Base-by-base conservation (phyloP, 35 echinoderm and acorn worm species). In the Patiria miniata region DNA sequence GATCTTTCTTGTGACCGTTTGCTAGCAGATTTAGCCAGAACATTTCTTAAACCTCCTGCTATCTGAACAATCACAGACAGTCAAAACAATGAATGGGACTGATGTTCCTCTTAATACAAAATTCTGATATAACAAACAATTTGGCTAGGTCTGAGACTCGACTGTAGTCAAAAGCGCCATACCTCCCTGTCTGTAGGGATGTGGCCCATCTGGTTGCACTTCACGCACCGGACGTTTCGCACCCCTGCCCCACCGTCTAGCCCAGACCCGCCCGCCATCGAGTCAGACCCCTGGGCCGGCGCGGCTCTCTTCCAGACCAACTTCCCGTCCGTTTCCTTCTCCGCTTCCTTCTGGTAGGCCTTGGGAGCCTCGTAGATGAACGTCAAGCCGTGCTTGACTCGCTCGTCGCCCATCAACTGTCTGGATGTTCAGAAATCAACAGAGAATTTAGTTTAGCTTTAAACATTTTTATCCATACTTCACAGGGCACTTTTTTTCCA, bases 321-420 rank as follows among this genome's bases (percentile, higher is more conserved):
- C 58, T 99, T 99, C 61, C 86, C 91, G 39, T 99, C 92, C 26
- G 79, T 82, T 18, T 97, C 95, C 2, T 68, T 85, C 8, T 94
- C 91, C 39, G 65, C 47, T 26, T 90, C 83, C 36, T 83, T 87
- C 77, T 99, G 83, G 79, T 92, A 77, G 18, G 92, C 96, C 76
- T 99, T 99, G 15, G 96, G 96, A 12, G 96, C 86, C 77, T 99
- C 96, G 52, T 99, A 99, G 86, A 99, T 99, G 79, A 99, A 99
- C 37, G 81, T 94, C 78, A 99, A 87, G 15, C 96, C 96, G 92
- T 99, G 92, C 73, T 99, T 99, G 29, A 99, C 96, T 53, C 91
- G 87, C 77, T 95, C 89, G 84, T 99, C 96, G 52, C 96, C 96
- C 96, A 99, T 99, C 61, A 94, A 60, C 79, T 92, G 89, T 47